These are phyloP conservation scores for Ursus arctos DNA, from an alignment of 2,113 vertebrate species.

Conservation along the genomic window DNA sequence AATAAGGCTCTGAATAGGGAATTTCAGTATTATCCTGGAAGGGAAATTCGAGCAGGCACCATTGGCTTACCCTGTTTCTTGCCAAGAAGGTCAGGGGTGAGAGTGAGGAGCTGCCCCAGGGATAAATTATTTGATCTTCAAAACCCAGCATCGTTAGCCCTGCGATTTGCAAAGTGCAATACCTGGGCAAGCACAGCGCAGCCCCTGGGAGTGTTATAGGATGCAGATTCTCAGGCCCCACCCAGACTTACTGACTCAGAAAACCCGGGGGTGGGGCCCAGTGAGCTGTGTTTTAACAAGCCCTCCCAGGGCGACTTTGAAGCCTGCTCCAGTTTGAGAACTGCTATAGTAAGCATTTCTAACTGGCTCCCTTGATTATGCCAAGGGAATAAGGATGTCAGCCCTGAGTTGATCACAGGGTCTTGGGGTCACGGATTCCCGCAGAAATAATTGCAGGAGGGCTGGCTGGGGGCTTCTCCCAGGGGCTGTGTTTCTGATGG, in stretches of 20 bases:
- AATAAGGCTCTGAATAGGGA: neutral
- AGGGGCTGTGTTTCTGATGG: neutral
- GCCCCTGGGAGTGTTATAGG: neutral
- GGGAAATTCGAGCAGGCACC: neutral
- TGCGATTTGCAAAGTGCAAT: neutral
- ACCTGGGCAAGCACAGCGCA: neutral
- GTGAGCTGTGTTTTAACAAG: neutral
- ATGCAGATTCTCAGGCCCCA: neutral
- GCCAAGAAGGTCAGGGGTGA: neutral
- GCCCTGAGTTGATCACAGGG: neutral
- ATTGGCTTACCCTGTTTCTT: neutral
- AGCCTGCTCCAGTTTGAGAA: neutral
- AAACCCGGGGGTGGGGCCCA: neutral
- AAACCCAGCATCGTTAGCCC: neutral
- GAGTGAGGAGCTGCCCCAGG: neutral
- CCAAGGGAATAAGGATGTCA: neutral
- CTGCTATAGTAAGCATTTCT: neutral
- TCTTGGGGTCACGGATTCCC: neutral
- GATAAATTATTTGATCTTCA: neutral
- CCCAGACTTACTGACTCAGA: neutral
- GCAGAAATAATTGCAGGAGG: neutral
- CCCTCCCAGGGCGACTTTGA: neutral
- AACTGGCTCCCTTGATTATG: no score
- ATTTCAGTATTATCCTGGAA: neutral
- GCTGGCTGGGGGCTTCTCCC: neutral